Evolutionary conservation across 1,140 invertebrate species (phyloP).

Genomic region (Lasioglossum baleicum): DNA sequence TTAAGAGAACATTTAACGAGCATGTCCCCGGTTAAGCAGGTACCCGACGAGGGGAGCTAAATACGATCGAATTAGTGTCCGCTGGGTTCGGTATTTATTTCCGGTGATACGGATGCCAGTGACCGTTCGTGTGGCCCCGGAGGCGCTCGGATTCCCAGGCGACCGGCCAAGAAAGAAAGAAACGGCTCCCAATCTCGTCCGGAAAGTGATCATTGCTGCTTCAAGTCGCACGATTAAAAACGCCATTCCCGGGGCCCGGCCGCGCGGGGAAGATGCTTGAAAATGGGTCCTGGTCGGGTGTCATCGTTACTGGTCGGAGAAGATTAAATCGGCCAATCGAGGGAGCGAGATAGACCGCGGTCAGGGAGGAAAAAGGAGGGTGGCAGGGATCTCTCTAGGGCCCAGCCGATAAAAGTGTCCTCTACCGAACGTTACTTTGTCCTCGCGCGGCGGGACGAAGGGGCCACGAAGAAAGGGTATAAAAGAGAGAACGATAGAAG

Average conservation of each 20-base stretch:
- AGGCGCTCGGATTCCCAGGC: constrained; percentile 49
- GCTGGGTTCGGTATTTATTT: constrained; percentile 50
- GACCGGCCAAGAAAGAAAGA: constrained; percentile 20
- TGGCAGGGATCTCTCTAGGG: neutral
- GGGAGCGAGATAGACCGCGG: neutral
- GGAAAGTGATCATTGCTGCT: constrained; percentile 34
- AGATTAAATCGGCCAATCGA: constrained; percentile 45
- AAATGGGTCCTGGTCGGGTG: constrained; percentile 32
- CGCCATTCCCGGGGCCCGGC: constrained; percentile 28
- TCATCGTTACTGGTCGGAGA: constrained; percentile 29
- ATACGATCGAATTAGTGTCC: constrained; percentile 46
- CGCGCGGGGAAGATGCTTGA: constrained; percentile 22
- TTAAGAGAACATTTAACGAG: constrained; percentile 1
- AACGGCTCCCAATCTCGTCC: constrained; percentile 23
- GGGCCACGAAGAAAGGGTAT: neutral
- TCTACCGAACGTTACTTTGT: constrained; percentile 37
- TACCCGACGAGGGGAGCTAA: constrained; percentile 11
- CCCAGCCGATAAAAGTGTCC: constrained; percentile 33
- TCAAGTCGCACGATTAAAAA: constrained; percentile 53
- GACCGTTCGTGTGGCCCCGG: constrained; percentile 7
- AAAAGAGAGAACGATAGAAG: neutral
- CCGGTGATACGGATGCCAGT: constrained; percentile 42
- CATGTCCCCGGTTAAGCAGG: neutral
- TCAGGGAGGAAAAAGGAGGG: neutral
- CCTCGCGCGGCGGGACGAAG: neutral